A percentile compares a stretch with the other conserved stretches of the same genome.
phyloP scores from a whole-genome alignment of 1,140 invertebrate species.

The Papilio polytes region DNA sequence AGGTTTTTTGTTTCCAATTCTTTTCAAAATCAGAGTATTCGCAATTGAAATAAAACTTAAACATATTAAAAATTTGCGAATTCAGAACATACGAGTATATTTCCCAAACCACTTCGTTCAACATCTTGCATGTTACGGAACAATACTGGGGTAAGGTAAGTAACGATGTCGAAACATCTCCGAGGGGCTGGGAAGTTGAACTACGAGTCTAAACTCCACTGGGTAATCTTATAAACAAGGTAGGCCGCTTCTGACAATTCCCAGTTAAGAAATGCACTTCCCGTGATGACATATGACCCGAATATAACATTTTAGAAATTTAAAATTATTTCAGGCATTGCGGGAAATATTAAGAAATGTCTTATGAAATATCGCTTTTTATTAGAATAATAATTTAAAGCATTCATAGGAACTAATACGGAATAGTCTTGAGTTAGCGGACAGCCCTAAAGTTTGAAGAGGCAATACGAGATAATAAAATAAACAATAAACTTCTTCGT shows the following conservation, averaged over 20 bases:
- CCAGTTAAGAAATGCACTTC: slow-evolving; percentile 22
- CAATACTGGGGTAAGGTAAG: slow-evolving; percentile 20
- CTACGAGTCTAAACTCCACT: slow-evolving; percentile 5
- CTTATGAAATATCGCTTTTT: no score
- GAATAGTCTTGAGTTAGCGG: no score
- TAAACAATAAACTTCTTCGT: neutral
- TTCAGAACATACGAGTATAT: neutral
- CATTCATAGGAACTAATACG: no score
- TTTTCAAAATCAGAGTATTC: no score
- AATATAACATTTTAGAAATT: neutral
- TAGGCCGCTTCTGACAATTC: slow-evolving; percentile 18
- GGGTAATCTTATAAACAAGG: slow-evolving; percentile 32
- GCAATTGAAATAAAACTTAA: no score
- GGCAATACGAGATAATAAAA: no score
- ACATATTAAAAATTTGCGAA: no score
- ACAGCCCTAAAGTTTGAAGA: no score
- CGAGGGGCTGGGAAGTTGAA: slow-evolving; percentile 16
- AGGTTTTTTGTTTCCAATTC: no score
- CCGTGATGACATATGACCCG: neutral
- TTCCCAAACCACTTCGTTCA: neutral
- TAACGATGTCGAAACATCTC: slow-evolving; percentile 25
- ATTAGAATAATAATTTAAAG: no score
- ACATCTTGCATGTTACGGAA: neutral
- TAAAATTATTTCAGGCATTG: neutral
- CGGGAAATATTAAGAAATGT: neutral